Evolutionary conservation across 2,113 vertebrate genomes (phyloP).

Genomic region (Panthera uncia): DNA sequence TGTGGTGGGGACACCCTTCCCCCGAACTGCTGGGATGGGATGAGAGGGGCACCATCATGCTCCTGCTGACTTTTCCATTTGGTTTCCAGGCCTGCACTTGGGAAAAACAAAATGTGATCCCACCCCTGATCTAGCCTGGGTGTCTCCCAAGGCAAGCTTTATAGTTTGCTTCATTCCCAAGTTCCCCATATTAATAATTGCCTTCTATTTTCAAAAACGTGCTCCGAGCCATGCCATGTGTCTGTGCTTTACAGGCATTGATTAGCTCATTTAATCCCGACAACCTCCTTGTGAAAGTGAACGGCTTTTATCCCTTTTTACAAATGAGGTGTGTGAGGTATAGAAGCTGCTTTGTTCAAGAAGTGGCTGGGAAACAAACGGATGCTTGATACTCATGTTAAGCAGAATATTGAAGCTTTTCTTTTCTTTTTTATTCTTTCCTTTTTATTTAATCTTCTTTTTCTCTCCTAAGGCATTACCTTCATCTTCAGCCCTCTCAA

Average conservation of each 20-base stretch:
- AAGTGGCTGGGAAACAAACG: neutral
- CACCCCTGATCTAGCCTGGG: neutral
- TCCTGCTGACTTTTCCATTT: neutral
- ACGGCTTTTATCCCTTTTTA: neutral
- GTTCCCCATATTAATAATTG: neutral
- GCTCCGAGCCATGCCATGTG: neutral
- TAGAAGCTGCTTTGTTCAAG: neutral
- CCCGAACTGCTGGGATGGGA: accelerated
- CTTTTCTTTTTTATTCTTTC: neutral
- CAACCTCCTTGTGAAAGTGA: neutral
- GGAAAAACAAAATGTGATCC: neutral
- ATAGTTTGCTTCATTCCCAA: neutral
- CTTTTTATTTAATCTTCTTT: neutral
- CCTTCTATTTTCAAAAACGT: neutral
- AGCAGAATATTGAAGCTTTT: neutral
- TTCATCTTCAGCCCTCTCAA: neutral
- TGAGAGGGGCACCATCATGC: neutral
- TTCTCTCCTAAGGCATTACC: neutral
- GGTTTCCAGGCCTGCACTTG: neutral
- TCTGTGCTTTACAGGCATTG: neutral
- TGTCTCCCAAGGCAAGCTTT: neutral
- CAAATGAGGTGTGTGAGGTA: neutral
- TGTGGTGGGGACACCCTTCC: neutral
- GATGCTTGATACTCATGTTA: neutral
- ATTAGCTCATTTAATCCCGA: neutral